These are phyloP conservation scores for Platysteira castanea DNA, from an alignment of 2,113 vertebrate genomes.

Conservation along the genomic window DNA sequence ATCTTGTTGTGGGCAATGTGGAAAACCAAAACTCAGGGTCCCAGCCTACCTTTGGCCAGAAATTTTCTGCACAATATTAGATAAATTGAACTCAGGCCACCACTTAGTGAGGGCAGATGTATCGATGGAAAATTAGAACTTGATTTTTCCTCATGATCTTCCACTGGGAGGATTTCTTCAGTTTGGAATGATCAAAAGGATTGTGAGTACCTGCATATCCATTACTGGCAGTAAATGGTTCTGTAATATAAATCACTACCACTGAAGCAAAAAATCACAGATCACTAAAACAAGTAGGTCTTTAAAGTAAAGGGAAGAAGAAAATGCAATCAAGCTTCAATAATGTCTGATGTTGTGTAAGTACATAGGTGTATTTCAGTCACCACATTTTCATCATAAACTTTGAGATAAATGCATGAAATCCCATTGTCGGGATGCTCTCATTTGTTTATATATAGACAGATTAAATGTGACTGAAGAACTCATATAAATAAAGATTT, in stretches of 20 bases:
- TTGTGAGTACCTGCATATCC: background rate
- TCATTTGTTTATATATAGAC: background rate
- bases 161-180: background rate
- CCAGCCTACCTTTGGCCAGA: background rate
- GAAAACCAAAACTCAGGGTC: background rate
- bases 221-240: background rate
- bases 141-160: background rate
- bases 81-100: background rate
- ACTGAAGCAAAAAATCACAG: background rate
- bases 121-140: background rate
- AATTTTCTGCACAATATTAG: background rate
- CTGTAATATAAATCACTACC: background rate
- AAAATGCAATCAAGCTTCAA: background rate
- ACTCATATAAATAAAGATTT: background rate
- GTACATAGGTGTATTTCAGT: background rate
- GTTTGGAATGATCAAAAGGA: background rate
- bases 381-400: background rate
- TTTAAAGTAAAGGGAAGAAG: background rate
- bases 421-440: background rate
- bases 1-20: accelerated
- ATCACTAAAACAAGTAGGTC: background rate
- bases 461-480: background rate
- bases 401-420: background rate
- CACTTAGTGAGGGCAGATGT: background rate
- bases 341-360: background rate